A percentile compares a stretch with the other conserved stretches of the same genome.
phyloP scores from a whole-genome alignment of 2,113 vertebrate species.

The Callorhinus ursinus region DNA sequence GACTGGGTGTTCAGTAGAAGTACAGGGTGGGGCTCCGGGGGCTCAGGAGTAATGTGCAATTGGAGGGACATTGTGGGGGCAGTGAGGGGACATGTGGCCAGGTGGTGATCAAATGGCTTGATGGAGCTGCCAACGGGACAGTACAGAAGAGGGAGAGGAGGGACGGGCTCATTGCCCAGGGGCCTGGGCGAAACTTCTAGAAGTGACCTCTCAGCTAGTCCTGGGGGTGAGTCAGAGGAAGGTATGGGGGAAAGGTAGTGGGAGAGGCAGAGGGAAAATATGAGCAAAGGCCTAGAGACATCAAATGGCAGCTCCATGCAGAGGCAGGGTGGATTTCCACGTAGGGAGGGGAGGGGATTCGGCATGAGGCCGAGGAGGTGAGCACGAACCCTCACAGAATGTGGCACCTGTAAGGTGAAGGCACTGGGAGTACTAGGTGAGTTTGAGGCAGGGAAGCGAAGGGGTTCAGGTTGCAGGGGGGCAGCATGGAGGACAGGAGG shows the following conservation, averaged over 20 bases:
- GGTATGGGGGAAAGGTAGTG: neutral
- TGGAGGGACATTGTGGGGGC: neutral
- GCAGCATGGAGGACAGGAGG: neutral
- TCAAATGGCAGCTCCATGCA: neutral
- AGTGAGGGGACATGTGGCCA: neutral
- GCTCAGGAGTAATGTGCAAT: neutral
- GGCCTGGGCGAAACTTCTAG: neutral
- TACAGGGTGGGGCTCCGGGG: neutral
- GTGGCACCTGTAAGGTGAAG: neutral
- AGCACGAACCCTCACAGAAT: neutral
- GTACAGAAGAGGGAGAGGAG: neutral
- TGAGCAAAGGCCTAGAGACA: neutral
- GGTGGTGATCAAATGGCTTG: neutral
- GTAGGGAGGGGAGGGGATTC: too few relatives aligned
- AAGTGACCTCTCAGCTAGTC: neutral
- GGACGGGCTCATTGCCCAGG: neutral
- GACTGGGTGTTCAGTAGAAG: neutral
- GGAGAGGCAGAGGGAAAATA: neutral
- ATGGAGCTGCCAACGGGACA: neutral
- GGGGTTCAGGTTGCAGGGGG: neutral
- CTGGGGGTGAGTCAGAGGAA: neutral
- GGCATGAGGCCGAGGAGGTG: accelerated
- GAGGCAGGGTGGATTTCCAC: neutral
- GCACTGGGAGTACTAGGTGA: neutral
- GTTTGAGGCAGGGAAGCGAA: neutral